These are phyloP conservation scores for Lutjanus argentimaculatus DNA, from an alignment of 2,797 vertebrate genomes.

Conservation along the genomic window DNA sequence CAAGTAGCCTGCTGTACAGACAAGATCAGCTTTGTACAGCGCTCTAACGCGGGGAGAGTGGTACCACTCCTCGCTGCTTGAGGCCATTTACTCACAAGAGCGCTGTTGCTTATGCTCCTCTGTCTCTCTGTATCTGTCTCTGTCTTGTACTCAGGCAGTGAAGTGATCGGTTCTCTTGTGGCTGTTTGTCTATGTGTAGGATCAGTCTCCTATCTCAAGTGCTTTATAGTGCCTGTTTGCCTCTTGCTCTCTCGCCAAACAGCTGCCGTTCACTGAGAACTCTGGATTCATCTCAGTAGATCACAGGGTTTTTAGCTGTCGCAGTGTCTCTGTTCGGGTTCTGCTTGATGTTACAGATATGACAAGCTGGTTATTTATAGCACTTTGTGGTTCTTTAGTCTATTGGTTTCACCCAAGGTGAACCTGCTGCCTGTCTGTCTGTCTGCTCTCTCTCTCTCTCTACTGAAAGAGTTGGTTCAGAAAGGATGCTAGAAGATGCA, in stretches of 20 bases:
- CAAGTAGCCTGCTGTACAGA: constrained; percentile 63
- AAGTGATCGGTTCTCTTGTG: constrained; percentile 74
- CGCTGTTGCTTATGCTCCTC: constrained; percentile 61
- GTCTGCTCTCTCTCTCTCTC: constrained; percentile 33
- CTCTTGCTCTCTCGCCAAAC: constrained; percentile 58
- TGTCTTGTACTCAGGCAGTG: constrained; percentile 60
- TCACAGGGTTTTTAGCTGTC: constrained; percentile 63
- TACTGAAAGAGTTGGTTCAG: constrained; percentile 37
- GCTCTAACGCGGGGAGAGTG: constrained; percentile 66
- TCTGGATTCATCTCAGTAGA: constrained; percentile 55
- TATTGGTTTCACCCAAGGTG: constrained; percentile 74
- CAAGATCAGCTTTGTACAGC: constrained; percentile 75
- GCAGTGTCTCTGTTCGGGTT: constrained; percentile 63
- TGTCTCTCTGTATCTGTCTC: constrained; percentile 69
- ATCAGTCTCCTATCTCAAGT: constrained; percentile 73
- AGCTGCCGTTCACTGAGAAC: constrained; percentile 66
- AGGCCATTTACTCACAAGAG: constrained; percentile 75
- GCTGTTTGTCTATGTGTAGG: constrained; percentile 68
- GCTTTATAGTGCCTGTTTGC: constrained; percentile 70
- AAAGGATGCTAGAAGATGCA: constrained; percentile 64
- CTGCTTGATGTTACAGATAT: constrained; percentile 74
- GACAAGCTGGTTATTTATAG: constrained; percentile 80
- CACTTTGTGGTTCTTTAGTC: constrained; percentile 70
- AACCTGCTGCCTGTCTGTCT: constrained; percentile 61
- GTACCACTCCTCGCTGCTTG: constrained; percentile 79